Conservation (phyloP, 2,888 invertebrate species). For the Caradrina clavipalpis region DNA sequence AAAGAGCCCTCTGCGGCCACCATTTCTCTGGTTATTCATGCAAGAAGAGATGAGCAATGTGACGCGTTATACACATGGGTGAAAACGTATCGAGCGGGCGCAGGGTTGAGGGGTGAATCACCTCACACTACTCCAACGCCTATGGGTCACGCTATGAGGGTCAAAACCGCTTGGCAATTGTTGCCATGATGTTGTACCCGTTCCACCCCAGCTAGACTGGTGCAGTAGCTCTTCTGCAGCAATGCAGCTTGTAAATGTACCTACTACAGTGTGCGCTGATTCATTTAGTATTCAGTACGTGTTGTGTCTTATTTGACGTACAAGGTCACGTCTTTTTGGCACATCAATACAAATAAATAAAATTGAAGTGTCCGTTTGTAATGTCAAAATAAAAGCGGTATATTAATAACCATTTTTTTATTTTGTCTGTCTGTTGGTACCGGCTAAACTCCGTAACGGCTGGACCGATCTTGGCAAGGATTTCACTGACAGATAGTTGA, state of each 20-base stretch:
- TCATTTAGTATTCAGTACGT: slow-evolving; percentile 12
- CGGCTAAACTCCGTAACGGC: too few species aligned
- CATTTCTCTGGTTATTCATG: slow-evolving; percentile 63
- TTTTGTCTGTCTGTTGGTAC: too few species aligned
- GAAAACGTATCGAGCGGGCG: slow-evolving; percentile 53
- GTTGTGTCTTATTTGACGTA: slow-evolving; percentile 10
- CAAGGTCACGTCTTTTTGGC: not conserved
- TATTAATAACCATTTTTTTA: too few species aligned
- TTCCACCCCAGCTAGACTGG: slow-evolving; percentile 21
- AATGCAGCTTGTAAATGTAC: slow-evolving; percentile 47
- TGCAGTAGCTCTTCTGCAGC: slow-evolving; percentile 39
- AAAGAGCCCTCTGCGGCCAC: slow-evolving; percentile 16
- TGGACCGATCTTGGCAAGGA: too few species aligned
- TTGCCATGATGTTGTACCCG: slow-evolving; percentile 12
- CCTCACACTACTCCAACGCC: slow-evolving; percentile 12
- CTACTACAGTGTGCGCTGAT: not conserved
- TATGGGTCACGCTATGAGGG: slow-evolving; percentile 4
- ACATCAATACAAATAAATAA: too few species aligned
- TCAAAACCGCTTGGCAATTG: slow-evolving; percentile 22
- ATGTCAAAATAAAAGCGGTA: too few species aligned
- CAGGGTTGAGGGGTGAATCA: slow-evolving; percentile 16
- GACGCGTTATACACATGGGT: slow-evolving; percentile 51
- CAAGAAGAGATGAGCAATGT: slow-evolving; percentile 46
- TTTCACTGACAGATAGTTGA: too few species aligned
- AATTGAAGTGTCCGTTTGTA: too few species aligned